Percentiles rank a stretch among this genome's conserved stretches.
Evolutionary conservation across 2,113 vertebrate genomes (phyloP).

Genomic region (Gambusia affinis): DNA sequence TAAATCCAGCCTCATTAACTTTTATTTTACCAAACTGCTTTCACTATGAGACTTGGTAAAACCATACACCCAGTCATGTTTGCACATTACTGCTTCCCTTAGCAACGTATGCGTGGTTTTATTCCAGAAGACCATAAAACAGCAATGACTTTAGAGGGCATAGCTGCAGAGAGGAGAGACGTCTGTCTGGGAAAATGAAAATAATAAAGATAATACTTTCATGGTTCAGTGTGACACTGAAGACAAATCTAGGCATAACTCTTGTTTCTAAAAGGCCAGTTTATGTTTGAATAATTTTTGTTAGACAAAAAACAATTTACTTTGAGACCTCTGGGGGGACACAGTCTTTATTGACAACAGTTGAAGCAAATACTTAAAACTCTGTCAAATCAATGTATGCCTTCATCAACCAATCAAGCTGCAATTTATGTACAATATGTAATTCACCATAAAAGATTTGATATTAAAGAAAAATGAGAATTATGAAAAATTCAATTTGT

Average conservation of each 20-base stretch:
- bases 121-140: constrained; percentile 7
- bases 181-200: background rate
- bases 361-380: too few species aligned
- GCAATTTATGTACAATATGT: background rate
- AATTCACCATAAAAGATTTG: background rate
- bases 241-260: background rate
- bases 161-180: background rate
- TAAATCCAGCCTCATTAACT: constrained; percentile 37
- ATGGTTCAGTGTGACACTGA: background rate
- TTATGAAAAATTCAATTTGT: too few species aligned
- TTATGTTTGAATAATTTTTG: too few species aligned
- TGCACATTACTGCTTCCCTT: constrained; percentile 19
- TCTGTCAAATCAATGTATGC: background rate
- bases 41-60: constrained; percentile 9
- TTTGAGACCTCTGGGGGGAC: too few species aligned
- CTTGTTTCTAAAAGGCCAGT: too few species aligned
- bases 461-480: background rate
- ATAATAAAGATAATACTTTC: background rate
- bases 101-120: constrained; percentile 30
- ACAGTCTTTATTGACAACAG: too few species aligned
- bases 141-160: background rate
- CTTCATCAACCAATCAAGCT: background rate
- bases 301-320: too few species aligned
- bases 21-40: constrained; percentile 28
- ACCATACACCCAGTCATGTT: constrained; percentile 25